Percentiles rank a stretch among this genome's conserved stretches.
Evolutionary conservation across 35 echinoderm and acorn worm genomes (phyloP).

Genomic region (Strongylocentrotus purpuratus): DNA sequence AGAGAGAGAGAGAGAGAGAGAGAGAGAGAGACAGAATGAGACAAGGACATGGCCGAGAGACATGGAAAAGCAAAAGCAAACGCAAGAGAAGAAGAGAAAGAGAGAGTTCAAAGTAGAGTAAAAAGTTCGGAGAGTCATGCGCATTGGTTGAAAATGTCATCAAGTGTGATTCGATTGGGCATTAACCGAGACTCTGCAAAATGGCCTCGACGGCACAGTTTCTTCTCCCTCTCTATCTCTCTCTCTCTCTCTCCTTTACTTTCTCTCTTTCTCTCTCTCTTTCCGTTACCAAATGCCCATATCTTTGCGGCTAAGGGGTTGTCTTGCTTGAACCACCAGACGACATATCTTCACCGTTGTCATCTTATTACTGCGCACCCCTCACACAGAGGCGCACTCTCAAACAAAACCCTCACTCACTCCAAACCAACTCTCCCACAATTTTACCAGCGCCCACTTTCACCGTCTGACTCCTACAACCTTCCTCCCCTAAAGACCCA

Average conservation of each 20-base stretch:
- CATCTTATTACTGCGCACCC: background rate
- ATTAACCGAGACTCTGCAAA: background rate
- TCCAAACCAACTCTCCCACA: background rate
- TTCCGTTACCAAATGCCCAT: background rate
- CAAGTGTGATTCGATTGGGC: conserved; percentile 1
- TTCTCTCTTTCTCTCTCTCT: background rate
- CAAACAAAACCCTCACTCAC: background rate
- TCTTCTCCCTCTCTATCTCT: background rate
- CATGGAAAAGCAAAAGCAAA: background rate
- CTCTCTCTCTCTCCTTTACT: background rate
- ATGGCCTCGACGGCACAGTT: background rate
- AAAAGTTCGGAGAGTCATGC: background rate
- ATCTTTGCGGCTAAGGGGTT: background rate
- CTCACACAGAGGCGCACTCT: background rate
- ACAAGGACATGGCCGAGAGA: background rate
- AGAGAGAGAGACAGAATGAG: background rate
- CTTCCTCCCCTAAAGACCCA: background rate
- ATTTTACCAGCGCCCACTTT: too few species aligned
- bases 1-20: background rate
- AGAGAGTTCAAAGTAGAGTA: background rate
- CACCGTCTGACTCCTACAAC: too few species aligned
- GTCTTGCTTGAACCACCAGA: background rate
- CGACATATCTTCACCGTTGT: background rate
- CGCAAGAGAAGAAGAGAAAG: background rate
- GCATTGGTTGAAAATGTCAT: background rate